Evolutionary conservation across 2,888 invertebrate species (phyloP).

Genomic region (Congeria kusceri): DNA sequence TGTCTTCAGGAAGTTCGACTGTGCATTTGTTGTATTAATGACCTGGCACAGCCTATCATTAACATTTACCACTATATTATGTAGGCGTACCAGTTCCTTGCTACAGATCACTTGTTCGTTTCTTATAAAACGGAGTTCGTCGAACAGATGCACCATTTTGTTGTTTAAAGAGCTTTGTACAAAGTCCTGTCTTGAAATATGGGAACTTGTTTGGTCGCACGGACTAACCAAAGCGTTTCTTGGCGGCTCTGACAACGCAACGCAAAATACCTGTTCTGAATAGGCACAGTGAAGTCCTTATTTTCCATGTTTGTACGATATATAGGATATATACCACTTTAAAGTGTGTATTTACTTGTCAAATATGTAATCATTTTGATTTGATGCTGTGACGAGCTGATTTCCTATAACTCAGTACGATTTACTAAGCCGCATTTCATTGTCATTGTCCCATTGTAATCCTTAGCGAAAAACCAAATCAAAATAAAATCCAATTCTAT

Average conservation of each 20-base stretch:
- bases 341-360: too few relatives aligned
- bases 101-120: not conserved
- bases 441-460: too few relatives aligned
- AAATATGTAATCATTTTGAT: too few relatives aligned
- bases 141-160: conserved; percentile 17
- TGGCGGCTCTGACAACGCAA: not conserved
- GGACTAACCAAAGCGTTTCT: not conserved
- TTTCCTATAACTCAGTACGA: too few relatives aligned
- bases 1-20: not conserved
- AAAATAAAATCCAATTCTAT: too few relatives aligned
- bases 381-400: too few relatives aligned
- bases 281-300: not conserved
- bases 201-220: not conserved
- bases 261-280: not conserved
- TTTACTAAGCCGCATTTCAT: too few relatives aligned
- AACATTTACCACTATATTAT: not conserved
- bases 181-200: conserved; percentile 3
- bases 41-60: not conserved
- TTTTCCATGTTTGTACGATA: not conserved
- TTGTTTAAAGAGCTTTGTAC: conserved; percentile 8
- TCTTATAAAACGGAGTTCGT: not conserved
- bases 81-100: not conserved
- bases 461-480: too few relatives aligned
- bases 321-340: too few relatives aligned
- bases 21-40: not conserved